Conservation (phyloP, 2,888 invertebrate genomes). For the Hydriomena furcata region DNA sequence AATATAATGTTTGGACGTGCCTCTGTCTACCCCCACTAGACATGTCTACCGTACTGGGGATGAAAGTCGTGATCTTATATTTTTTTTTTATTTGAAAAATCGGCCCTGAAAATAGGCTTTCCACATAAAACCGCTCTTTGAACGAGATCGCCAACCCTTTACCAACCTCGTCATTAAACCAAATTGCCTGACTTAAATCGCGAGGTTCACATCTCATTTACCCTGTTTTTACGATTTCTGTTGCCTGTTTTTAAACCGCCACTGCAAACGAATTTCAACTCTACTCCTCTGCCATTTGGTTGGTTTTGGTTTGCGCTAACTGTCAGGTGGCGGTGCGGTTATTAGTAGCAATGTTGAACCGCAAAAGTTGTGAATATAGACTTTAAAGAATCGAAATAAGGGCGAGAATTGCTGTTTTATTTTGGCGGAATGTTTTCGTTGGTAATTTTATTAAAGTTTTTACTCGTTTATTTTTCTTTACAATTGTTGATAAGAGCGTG, state of each 20-base stretch:
- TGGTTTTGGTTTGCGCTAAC: slow-evolving; percentile 13
- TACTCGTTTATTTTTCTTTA: slow-evolving; percentile 1
- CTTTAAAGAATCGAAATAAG: slow-evolving; percentile 19
- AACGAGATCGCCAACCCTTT: slow-evolving; percentile 33
- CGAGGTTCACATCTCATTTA: slow-evolving; percentile 70
- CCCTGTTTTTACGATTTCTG: slow-evolving; percentile 60
- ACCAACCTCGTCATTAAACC: slow-evolving; percentile 52
- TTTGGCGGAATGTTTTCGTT: slow-evolving; percentile 13
- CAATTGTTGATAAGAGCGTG: slow-evolving; percentile 2
- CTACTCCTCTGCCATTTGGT: slow-evolving; percentile 2
- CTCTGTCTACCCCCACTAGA: too few relatives aligned
- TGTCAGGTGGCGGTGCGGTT: slow-evolving; percentile 14
- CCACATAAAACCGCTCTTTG: neutral
- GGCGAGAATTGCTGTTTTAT: slow-evolving; percentile 16
- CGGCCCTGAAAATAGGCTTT: neutral
- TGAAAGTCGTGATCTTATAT: too few relatives aligned
- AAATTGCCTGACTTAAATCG: slow-evolving; percentile 68
- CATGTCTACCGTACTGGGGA: too few relatives aligned
- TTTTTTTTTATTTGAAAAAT: too few relatives aligned
- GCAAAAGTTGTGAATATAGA: slow-evolving; percentile 16
- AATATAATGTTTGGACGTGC: too few relatives aligned
- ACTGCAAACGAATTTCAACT: slow-evolving; percentile 18
- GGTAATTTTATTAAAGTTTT: slow-evolving; percentile 19
- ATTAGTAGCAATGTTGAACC: slow-evolving; percentile 21
- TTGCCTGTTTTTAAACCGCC: slow-evolving; percentile 37